Evolutionary conservation across 2,888 invertebrate genomes (phyloP).

Genomic region (Oscheius onirici): DNA sequence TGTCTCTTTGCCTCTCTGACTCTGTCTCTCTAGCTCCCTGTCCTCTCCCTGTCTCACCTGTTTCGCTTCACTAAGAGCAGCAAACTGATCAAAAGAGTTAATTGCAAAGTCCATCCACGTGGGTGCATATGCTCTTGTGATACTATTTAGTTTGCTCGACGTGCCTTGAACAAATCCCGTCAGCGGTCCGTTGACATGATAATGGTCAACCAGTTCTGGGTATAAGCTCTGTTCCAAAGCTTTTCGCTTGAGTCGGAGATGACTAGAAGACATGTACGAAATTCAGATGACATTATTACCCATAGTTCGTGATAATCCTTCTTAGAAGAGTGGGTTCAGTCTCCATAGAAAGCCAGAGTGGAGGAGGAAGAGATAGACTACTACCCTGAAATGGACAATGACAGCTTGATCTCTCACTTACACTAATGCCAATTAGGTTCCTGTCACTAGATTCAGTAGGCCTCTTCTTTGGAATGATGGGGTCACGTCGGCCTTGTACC

Average conservation of each 20-base stretch:
- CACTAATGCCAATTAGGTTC: no score
- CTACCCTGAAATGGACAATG: neutral
- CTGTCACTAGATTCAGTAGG: no score
- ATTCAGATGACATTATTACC: neutral
- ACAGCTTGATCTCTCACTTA: no score
- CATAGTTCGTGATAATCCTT: conserved; percentile 8
- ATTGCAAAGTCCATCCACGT: conserved; percentile 1
- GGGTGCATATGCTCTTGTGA: conserved; percentile 2
- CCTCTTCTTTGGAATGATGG: neutral
- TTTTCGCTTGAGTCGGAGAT: neutral
- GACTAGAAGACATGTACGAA: neutral
- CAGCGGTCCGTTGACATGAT: neutral
- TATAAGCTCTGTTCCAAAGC: neutral
- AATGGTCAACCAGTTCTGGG: neutral
- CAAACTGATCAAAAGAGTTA: conserved; percentile 4
- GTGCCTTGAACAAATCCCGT: conserved; percentile 2
- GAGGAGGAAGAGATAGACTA: neutral
- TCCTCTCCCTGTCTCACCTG: neutral
- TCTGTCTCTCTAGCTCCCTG: neutral
- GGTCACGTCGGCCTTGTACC: conserved; percentile 17
- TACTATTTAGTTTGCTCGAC: neutral
- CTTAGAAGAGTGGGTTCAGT: neutral
- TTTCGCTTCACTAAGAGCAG: neutral
- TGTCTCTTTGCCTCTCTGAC: neutral
- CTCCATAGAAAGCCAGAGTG: neutral